Evolutionary conservation across 2,113 vertebrate species (phyloP).

Genomic region (Caranx ignobilis): DNA sequence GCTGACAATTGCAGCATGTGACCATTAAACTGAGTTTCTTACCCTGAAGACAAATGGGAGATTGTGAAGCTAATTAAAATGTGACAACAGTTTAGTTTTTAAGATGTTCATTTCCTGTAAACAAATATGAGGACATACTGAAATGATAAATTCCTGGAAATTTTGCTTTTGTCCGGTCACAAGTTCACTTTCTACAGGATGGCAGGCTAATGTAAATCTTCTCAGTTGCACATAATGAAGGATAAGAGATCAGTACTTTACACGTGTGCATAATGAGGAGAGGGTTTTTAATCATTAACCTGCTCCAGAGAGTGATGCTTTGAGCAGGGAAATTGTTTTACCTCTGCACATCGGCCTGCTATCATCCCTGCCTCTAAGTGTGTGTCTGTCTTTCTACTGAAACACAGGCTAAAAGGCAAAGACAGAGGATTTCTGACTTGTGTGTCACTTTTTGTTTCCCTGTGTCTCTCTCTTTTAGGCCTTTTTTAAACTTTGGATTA

Average conservation of each 20-base stretch:
- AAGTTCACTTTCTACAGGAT: not conserved
- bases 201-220: slow-evolving; percentile 4
- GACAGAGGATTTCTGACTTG: too few relatives aligned
- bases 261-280: slow-evolving; percentile 40
- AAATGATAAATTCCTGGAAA: not conserved
- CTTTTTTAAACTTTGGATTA: too few relatives aligned
- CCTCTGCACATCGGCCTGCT: too few relatives aligned
- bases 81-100: not conserved
- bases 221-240: slow-evolving; percentile 28
- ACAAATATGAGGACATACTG: not conserved
- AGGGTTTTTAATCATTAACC: slow-evolving; percentile 27
- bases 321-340: slow-evolving; percentile 6
- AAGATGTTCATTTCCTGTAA: slow-evolving; percentile 2
- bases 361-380: not conserved
- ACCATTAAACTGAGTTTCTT: slow-evolving; percentile 66
- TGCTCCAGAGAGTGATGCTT: slow-evolving; percentile 3
- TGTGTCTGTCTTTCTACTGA: not conserved
- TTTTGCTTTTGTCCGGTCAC: not conserved
- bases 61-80: not conserved
- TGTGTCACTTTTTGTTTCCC: too few relatives aligned
- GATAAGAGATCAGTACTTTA: slow-evolving; percentile 31
- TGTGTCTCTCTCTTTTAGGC: too few relatives aligned
- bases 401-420: not conserved
- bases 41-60: slow-evolving; percentile 48
- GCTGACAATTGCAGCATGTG: slow-evolving; percentile 33